Percentiles rank a stretch among this genome's conserved stretches.
phyloP scores from a whole-genome alignment of 2,888 invertebrate species.

The Agrotis segetum region DNA sequence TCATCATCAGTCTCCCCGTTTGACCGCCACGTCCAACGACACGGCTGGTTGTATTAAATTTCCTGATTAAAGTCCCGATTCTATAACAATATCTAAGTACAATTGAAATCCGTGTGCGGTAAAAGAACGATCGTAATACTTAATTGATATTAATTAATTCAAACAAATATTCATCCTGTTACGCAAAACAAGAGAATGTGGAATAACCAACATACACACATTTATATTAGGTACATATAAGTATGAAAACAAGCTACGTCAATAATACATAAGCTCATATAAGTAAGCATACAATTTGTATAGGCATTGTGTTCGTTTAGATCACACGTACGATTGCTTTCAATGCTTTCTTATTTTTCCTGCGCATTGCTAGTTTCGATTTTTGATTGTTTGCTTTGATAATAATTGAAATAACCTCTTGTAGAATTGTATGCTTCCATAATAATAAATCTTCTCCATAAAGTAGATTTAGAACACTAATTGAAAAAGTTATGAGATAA shows the following conservation, averaged over 20 bases:
- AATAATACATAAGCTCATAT: conserved; percentile 75
- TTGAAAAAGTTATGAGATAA: conserved; percentile 21
- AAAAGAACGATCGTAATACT: conserved; percentile 39
- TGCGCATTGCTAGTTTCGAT: conserved; percentile 65
- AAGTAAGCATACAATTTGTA: conserved; percentile 73
- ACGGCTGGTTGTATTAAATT: neutral
- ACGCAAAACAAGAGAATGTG: conserved; percentile 75
- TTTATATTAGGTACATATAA: conserved; percentile 62
- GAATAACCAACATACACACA: conserved; percentile 72
- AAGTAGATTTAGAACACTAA: neutral
- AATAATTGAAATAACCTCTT: conserved; percentile 48
- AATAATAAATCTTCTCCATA: conserved; percentile 3
- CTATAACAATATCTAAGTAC: conserved; percentile 8
- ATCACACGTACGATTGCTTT: conserved; percentile 82
- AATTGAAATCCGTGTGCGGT: conserved; percentile 35
- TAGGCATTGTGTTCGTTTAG: conserved; percentile 80
- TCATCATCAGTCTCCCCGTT: too few species aligned
- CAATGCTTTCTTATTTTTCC: conserved; percentile 74
- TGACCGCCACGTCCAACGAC: too few species aligned
- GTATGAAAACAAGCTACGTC: conserved; percentile 82
- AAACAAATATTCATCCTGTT: conserved; percentile 75
- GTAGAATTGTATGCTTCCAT: conserved; percentile 11
- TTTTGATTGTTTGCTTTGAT: conserved; percentile 62
- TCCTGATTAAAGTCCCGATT: conserved; percentile 3
- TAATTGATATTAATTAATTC: conserved; percentile 70